A percentile compares a stretch with the other conserved stretches of the same genome.
Evolutionary conservation across 2,797 vertebrate genomes (phyloP).

Genomic region (Danio jaintianensis): DNA sequence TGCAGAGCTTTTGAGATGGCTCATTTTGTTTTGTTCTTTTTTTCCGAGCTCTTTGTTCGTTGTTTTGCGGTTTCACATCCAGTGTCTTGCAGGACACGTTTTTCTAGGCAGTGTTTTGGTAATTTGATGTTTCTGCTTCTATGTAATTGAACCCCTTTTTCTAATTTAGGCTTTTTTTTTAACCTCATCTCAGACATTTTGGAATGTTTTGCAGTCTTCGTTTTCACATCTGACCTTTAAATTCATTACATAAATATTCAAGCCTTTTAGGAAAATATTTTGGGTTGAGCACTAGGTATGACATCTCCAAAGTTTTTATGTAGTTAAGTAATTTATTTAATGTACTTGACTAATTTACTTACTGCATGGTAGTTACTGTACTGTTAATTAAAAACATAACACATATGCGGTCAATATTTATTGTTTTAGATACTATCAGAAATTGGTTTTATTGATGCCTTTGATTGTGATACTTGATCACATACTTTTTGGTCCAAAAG

Average conservation of each 20-base stretch:
- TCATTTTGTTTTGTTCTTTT: not conserved
- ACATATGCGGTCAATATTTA: not conserved
- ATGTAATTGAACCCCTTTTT: slow-evolving; percentile 1
- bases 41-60: not conserved
- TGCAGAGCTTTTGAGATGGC: not conserved
- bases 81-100: slow-evolving; percentile 10
- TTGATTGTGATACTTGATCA: not conserved
- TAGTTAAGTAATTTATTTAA: not conserved
- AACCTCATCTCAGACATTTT: slow-evolving; percentile 1
- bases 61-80: not conserved
- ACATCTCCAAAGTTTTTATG: not conserved
- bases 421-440: not conserved
- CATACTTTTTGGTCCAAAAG: not conserved
- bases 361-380: too few species aligned
- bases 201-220: not conserved
- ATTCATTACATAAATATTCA: not conserved
- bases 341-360: not conserved
- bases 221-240: too few species aligned
- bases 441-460: not conserved
- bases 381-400: not conserved
- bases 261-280: not conserved
- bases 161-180: slow-evolving; percentile 9
- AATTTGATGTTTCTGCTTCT: not conserved
- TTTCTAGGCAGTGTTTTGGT: slow-evolving; percentile 10
- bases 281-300: not conserved